These are phyloP conservation scores for Chrysotoxum bicinctum DNA, from an alignment of 2,888 invertebrate species.

Conservation along the genomic window DNA sequence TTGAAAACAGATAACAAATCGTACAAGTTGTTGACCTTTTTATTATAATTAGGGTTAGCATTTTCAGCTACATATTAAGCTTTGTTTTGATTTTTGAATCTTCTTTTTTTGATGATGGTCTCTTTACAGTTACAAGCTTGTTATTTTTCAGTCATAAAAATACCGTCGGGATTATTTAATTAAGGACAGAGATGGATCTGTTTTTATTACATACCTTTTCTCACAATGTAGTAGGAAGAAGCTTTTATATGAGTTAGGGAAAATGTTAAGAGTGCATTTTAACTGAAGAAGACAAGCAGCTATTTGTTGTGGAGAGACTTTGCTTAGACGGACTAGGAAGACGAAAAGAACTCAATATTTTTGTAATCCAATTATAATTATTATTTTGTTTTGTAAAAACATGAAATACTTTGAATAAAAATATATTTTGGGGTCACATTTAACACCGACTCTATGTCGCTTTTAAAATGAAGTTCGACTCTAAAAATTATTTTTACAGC, in stretches of 20 bases:
- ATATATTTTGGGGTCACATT: too few relatives aligned
- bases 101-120: slow-evolving; percentile 7
- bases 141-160: slow-evolving; percentile 14
- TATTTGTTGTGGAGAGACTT: neutral
- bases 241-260: too few relatives aligned
- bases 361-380: neutral
- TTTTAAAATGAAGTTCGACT: too few relatives aligned
- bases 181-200: slow-evolving; percentile 5
- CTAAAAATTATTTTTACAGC: too few relatives aligned
- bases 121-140: slow-evolving; percentile 20
- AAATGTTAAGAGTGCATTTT: too few relatives aligned
- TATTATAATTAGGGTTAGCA: neutral
- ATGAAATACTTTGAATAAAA: too few relatives aligned
- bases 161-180: slow-evolving; percentile 33
- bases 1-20: neutral
- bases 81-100: slow-evolving; percentile 3
- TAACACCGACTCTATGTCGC: too few relatives aligned
- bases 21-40: slow-evolving; percentile 55
- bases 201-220: slow-evolving; percentile 5
- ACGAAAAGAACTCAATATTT: neutral
- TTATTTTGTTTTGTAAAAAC: too few relatives aligned
- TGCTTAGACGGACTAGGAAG: too few relatives aligned
- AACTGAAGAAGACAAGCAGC: neutral
- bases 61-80: slow-evolving; percentile 6
- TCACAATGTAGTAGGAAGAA: neutral